Evolutionary conservation across 2,797 vertebrate genomes (phyloP), one percentile per base, ranked within the genome.

Genomic region (Chiroxiphia lanceolata): DNA sequence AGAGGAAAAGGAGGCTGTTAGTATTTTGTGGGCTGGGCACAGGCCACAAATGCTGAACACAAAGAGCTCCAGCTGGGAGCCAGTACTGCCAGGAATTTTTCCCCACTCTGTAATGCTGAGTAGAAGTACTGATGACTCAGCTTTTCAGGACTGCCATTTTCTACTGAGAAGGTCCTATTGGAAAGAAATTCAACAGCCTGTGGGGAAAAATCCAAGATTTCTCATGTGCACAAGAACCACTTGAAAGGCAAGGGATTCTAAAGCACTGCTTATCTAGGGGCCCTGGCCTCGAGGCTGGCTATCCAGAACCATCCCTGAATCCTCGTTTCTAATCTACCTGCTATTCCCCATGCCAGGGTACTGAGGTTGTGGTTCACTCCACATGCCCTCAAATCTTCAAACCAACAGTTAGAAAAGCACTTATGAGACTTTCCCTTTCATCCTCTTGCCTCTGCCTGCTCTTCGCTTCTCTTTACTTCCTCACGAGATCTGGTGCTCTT

Each of bases 21-120:
- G 71, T 75, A 72, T 27, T 92, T 84, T 85, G 74, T 76, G 75
- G 75, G 64, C 59, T 92, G 87, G 87, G 87, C 61, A 78, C 21
- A 12, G 42, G 27, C 78, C 34, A 48, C 10, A 5, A 67, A 44
- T 40, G n/a, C 33, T 51, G 82, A 92, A 89, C n/a, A 89, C 54
- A 82, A 90, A 89, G 54, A 63, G 17, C 38, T 93, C 83, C 87
- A 87, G 63, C 59, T 80, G 84, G 27, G 75, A 95, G 34, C 23
- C 65, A 74, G 40, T 34, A 71, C 56, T 6, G 8, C 54, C 77
- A 84, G 77, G 48, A 77, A 40, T 63, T 45, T 45, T 11, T 2
- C 8, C 8, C 31, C 33, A 2, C 7, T 31, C 56, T 75, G 47
- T 85, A 86, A 60, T 38, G 18, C 16, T 34, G n/a, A 68, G 31